These are phyloP conservation scores for Arbacia lixula DNA, from an alignment of 53 echinoderm and acorn worm species.

Conservation along the genomic window DNA sequence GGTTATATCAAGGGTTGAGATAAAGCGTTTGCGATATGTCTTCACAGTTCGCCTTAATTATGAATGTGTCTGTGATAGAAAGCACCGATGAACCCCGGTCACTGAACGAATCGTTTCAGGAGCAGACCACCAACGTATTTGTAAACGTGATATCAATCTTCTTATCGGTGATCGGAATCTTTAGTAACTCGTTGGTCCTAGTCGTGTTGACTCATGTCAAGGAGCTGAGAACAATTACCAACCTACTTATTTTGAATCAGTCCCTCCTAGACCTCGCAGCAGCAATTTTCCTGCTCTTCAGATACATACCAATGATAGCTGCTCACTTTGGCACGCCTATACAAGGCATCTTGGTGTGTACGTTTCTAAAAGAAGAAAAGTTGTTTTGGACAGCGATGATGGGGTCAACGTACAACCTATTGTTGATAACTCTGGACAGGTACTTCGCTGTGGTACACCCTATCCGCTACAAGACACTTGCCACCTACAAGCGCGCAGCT, in stretches of 20 bases:
- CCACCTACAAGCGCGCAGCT: neutral
- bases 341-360: constrained; percentile 27
- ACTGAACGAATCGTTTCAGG: too few species aligned
- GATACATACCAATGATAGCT: constrained; percentile 14
- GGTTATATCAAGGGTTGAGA: too few species aligned
- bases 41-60: too few species aligned
- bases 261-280: constrained; percentile 62
- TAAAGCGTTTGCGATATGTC: too few species aligned
- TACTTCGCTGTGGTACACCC: constrained; percentile 69
- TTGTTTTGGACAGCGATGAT: constrained; percentile 58
- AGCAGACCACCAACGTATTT: too few species aligned
- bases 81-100: too few species aligned
- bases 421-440: constrained; percentile 59
- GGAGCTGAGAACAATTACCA: constrained; percentile 40
- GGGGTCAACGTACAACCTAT: constrained; percentile 59
- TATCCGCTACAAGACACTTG: constrained; percentile 28
- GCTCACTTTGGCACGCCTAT: neutral
- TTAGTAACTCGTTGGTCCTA: constrained; percentile 61
- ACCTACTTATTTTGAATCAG: constrained; percentile 59
- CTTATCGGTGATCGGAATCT: constrained; percentile 58
- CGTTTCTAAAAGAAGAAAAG: constrained; percentile 60
- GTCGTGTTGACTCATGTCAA: constrained; percentile 46
- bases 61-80: too few species aligned
- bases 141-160: too few species aligned
- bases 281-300: constrained; percentile 31